A percentile compares a stretch with the other conserved stretches of the same genome.
Evolutionary conservation across 2,113 vertebrate genomes (phyloP).

Genomic region (Zootoca vivipara): DNA sequence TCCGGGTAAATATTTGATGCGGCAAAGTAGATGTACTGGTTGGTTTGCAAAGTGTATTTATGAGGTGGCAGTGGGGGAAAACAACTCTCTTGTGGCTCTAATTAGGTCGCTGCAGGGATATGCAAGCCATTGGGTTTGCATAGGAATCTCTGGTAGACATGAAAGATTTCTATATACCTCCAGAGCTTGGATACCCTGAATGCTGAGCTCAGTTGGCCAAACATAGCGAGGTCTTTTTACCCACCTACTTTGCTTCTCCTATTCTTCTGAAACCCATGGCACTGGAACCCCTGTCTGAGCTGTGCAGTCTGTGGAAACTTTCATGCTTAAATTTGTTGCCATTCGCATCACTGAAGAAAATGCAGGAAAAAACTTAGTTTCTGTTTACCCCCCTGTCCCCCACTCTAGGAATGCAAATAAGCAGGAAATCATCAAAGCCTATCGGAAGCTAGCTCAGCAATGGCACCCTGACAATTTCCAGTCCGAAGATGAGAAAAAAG

Average conservation of each 20-base stretch:
- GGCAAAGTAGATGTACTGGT: background rate
- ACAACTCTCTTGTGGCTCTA: background rate
- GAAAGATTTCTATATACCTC: background rate
- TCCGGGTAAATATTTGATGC: background rate
- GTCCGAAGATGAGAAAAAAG: conserved; percentile 79
- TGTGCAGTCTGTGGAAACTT: background rate
- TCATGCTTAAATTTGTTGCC: no score
- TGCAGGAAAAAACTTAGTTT: background rate
- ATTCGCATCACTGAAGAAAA: background rate
- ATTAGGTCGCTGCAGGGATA: background rate
- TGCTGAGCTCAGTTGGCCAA: background rate
- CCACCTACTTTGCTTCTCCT: background rate
- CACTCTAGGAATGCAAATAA: conserved; percentile 76
- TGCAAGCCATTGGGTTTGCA: background rate
- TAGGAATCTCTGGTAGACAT: background rate
- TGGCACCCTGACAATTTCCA: conserved; percentile 88
- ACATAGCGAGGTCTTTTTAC: background rate
- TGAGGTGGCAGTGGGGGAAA: background rate
- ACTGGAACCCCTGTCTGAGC: no score
- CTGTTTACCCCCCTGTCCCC: background rate
- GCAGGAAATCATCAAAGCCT: conserved; percentile 77
- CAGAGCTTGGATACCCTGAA: background rate
- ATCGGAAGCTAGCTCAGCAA: conserved; percentile 80
- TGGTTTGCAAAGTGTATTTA: background rate
- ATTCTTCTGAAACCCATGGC: background rate